Evolutionary conservation across 2,113 vertebrate genomes (phyloP), one percentile per base, ranked within the genome.

Genomic region (Tragelaphus imberbis): DNA sequence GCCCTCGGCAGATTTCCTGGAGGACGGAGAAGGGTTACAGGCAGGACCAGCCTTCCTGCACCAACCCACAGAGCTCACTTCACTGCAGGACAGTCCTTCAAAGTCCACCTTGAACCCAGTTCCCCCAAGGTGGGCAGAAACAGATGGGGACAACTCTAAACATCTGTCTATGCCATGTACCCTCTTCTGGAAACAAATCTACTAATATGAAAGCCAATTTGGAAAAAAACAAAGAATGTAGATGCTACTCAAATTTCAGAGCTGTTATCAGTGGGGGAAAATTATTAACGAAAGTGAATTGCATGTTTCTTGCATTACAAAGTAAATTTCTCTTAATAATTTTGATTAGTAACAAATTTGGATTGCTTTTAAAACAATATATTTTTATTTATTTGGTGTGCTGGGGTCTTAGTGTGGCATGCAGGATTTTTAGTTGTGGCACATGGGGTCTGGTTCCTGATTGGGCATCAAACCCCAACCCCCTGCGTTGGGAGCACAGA

Each of bases 211-310:
- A 92, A 88, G 63, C 4, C 55, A 93, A 49, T 49, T 25, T 71
- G 58, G 4, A 19, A 30, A 33, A 81, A 81, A 59, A 47, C 13
- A 1, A 51, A 44, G 91, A 40, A 55, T 17, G 44, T 40, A 93
- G 79, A 63, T 11, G 25, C 16, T 84, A 21, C 27, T 95, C 87
- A 93, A 56, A 59, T 65, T 49, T n/a, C 65, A 97, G 59, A 81
- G 53, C 33, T 4, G 3, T 36, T 58, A 58, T 55, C 55, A 33
- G 33, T 19, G 19, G 56, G 30, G 56, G 55, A 40, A 79, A 84
- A 80, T 44, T 33, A 55, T 68, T n/a, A 30, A 71, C 27, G 6
- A 36, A 47, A 79, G 33, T 17, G 17, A 15, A 58, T 36, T 30
- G 30, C 21, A 75, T 21, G 14, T 40, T 93, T 88, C 28, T 13